A percentile compares a stretch with the other conserved stretches of the same genome.
phyloP scores from a whole-genome alignment of 92 coral and sea anemone species.

The Epizoanthus scotinus region DNA sequence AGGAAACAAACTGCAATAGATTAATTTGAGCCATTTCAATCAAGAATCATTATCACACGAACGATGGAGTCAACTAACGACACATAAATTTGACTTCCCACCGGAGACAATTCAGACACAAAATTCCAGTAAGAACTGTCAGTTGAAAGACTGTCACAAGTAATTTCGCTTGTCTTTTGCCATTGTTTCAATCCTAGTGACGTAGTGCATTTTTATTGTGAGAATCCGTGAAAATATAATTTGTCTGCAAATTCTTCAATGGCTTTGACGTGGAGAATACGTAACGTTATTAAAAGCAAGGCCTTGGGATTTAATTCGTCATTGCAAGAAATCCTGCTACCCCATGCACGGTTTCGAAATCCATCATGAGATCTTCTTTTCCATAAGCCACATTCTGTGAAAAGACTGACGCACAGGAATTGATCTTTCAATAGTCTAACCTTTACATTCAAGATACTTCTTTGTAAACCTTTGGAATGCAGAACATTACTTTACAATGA shows the following conservation, averaged over 20 bases:
- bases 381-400: constrained; percentile 3
- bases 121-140: not conserved
- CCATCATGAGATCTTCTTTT: not conserved
- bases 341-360: constrained; percentile 12
- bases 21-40: constrained; percentile 8
- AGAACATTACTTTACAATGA: constrained; percentile 3
- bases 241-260: no score
- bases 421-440: constrained; percentile 22
- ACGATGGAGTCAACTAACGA: not conserved
- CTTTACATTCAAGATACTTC: not conserved
- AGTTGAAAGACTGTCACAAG: no score
- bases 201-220: no score
- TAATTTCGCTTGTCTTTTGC: no score
- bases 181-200: no score
- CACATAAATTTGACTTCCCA: not conserved
- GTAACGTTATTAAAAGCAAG: not conserved
- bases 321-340: not conserved
- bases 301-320: not conserved
- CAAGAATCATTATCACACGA: not conserved
- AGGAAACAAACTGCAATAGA: not conserved
- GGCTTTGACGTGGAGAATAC: no score
- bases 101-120: not conserved
- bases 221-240: no score
- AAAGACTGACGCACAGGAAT: constrained; percentile 18
- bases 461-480: constrained; percentile 23